Evolutionary conservation across 2,113 vertebrate genomes (phyloP).

Genomic region (Actinemys pallida): DNA sequence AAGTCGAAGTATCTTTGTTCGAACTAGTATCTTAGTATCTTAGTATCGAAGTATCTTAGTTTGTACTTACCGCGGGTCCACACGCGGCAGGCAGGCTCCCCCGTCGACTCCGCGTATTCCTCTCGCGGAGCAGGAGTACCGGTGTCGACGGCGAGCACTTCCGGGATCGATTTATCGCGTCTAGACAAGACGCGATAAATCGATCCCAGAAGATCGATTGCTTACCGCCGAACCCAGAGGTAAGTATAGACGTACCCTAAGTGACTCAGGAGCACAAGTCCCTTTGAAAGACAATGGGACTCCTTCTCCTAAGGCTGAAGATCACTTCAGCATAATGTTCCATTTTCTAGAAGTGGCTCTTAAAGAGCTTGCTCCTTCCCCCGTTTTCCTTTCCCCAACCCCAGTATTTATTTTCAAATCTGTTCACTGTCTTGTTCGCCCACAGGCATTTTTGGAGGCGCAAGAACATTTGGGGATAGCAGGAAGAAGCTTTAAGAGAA

Average conservation of each 20-base stretch:
- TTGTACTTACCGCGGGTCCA: too few species aligned
- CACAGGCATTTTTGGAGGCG: accelerated
- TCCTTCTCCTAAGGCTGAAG: not conserved
- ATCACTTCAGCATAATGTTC: not conserved
- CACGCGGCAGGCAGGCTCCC: too few species aligned
- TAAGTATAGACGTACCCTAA: not conserved
- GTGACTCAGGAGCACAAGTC: not conserved
- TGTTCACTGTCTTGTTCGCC: accelerated
- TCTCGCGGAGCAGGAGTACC: too few species aligned
- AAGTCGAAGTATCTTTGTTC: too few species aligned
- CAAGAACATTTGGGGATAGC: not conserved
- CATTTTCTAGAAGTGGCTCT: not conserved
- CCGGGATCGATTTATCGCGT: too few species aligned
- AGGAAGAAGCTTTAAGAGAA: not conserved
- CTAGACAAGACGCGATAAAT: too few species aligned
- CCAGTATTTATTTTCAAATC: not conserved
- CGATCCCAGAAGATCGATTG: too few species aligned
- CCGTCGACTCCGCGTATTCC: too few species aligned
- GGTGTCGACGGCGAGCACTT: too few species aligned
- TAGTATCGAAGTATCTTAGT: too few species aligned
- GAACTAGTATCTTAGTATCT: too few species aligned
- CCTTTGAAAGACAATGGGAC: not conserved
- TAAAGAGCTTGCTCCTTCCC: not conserved
- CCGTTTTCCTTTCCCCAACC: not conserved
- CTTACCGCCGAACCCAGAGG: too few species aligned